Evolutionary conservation across 2,888 invertebrate genomes (phyloP), one percentile per base, ranked within the genome.

Genomic region (Sipha maydis): DNA sequence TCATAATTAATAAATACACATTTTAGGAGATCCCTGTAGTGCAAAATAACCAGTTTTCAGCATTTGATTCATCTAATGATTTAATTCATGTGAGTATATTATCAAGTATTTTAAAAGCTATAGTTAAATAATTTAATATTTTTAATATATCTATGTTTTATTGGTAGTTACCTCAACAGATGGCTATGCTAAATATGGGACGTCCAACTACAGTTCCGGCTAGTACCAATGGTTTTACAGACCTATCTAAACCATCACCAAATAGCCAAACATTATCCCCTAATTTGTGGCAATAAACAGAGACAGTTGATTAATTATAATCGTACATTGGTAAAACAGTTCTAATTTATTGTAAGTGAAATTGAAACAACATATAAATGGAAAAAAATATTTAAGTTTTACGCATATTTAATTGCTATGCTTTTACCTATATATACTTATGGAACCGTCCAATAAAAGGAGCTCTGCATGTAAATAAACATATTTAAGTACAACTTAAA

Each of bases 81-180:
- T 67, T 76, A 31, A 75, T 67, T 34, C 56, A 82, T 61, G 88
- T 88, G 54, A 88, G 88, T 88, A 61, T 4, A 82, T 80, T 79
- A 31, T 11, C 38, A 3, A 21, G 5, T 41, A 4, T 41, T 38
- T 34, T 19, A 28, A 54, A 11, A 73, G 28, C 25, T 17, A 5
- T 41, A 41, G 8, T 9, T 28, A 54, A 54, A 3, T 4, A 11
- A 48, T 73, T 21, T 28, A 9, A 17, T 31, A 41, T 41, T 31
- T 69, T 38, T 38, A 79, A 56, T 28, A 38, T 25, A 61, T n/a
- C 7, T 25, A 21, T 67, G 0, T 48, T 31, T 17, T 1, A 67
- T 85, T 86, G 11, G 28, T 34, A 88, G 88, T 82, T 88, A 82
- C 88, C 88, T 19, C 88, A 88, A n/a, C 88, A 88, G 48, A 88